Evolutionary conservation across 2,797 vertebrate species (phyloP).

Genomic region (Enteromius mattozi): DNA sequence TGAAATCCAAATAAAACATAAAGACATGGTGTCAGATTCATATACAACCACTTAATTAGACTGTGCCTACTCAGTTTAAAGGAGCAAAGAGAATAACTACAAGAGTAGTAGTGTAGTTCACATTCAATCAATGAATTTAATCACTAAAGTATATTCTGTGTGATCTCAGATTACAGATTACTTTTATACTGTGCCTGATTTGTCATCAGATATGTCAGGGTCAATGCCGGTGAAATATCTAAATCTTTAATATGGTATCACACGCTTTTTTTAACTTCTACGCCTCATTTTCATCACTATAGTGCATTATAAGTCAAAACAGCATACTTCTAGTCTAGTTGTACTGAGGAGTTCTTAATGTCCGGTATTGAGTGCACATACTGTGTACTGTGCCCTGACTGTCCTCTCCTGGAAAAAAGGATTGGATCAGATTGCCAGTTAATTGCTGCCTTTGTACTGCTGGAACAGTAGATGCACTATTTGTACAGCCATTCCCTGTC

Average conservation of each 20-base stretch:
- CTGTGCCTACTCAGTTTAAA: background rate
- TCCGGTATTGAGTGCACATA: constrained; percentile 30
- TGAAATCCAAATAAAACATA: background rate
- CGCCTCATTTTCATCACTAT: background rate
- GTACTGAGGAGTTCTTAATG: constrained; percentile 37
- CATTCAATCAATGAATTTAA: constrained; percentile 1
- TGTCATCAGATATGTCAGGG: background rate
- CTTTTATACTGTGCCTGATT: constrained; percentile 7
- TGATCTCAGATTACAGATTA: constrained; percentile 35
- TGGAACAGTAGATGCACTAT: constrained; percentile 48
- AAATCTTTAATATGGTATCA: background rate
- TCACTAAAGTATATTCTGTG: background rate
- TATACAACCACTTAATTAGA: constrained; percentile 14
- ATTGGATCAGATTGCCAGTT: constrained; percentile 46
- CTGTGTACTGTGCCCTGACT: constrained; percentile 32
- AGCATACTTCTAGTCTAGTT: constrained; percentile 6
- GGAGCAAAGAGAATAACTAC: constrained; percentile 1
- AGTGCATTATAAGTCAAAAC: background rate
- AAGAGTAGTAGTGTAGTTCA: background rate
- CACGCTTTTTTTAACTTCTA: background rate
- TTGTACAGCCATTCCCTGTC: constrained; percentile 29
- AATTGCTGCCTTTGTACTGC: constrained; percentile 51
- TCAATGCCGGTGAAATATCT: background rate
- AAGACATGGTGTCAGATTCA: constrained; percentile 1
- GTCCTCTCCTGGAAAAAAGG: constrained; percentile 19